These are phyloP conservation scores for Melieria picta DNA, from an alignment of 2,888 invertebrate species.

Conservation along the genomic window DNA sequence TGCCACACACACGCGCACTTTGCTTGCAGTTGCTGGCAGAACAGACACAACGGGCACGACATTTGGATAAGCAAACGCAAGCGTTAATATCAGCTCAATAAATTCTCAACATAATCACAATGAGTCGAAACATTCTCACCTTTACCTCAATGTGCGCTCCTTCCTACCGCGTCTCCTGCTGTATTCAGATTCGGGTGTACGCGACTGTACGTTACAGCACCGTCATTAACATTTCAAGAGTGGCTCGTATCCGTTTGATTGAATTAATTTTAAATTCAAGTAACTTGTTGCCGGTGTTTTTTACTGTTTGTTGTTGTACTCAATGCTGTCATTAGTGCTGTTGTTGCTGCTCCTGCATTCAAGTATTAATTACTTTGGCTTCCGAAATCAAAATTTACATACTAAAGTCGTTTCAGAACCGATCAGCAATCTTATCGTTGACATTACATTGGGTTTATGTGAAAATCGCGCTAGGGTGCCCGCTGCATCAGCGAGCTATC, in stretches of 20 bases:
- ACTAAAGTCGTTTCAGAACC: constrained; percentile 57
- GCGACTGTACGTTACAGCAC: constrained; percentile 1
- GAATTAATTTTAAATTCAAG: constrained; percentile 33
- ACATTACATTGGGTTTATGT: constrained; percentile 24
- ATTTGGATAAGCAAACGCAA: constrained; percentile 4
- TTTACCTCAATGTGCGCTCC: constrained; percentile 19
- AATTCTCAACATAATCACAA: constrained; percentile 37
- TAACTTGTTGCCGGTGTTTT: constrained; percentile 12
- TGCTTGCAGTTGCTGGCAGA: background rate
- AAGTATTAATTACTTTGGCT: constrained; percentile 66
- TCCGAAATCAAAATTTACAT: constrained; percentile 65
- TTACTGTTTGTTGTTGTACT: constrained; percentile 12
- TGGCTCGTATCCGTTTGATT: constrained; percentile 27
- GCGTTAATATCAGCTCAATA: constrained; percentile 35
- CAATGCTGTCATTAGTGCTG: constrained; percentile 29
- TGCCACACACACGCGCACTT: too few species aligned
- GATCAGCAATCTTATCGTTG: constrained; percentile 54
- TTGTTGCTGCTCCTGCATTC: constrained; percentile 49
- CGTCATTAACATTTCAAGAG: constrained; percentile 18
- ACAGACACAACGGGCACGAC: background rate
- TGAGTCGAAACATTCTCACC: constrained; percentile 51
- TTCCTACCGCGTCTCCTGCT: background rate
- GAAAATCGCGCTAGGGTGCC: constrained; percentile 9
- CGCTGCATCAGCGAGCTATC: background rate
- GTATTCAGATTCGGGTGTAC: too few species aligned